Percentiles rank a stretch among this genome's conserved stretches.
Conservation (phyloP, 2,888 invertebrate genomes). For the Parthenolecanium corni region DNA sequence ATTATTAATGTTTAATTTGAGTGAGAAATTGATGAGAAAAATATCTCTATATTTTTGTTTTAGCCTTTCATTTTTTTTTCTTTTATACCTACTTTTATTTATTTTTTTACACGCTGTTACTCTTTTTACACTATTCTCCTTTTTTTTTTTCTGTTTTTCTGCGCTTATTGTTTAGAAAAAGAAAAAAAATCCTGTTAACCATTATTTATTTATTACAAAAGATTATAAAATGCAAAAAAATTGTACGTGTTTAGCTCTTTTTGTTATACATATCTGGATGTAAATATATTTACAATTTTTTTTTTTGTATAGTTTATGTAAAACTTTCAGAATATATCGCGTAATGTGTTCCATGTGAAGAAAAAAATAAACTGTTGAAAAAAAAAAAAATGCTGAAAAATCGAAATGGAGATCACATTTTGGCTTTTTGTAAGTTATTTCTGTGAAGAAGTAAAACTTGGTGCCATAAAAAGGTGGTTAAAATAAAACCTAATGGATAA, state of each 20-base stretch:
- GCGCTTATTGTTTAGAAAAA: constrained; percentile 9
- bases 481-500: no score
- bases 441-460: no score
- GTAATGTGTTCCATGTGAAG: neutral
- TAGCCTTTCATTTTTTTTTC: neutral
- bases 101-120: neutral
- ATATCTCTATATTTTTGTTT: neutral
- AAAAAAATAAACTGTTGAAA: no score
- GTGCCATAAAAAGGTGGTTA: no score
- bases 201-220: constrained; percentile 13
- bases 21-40: no score
- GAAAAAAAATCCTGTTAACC: constrained; percentile 15
- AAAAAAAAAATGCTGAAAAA: no score
- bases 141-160: neutral
- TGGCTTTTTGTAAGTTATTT: no score
- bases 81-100: neutral
- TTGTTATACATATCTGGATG: constrained; percentile 15
- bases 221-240: neutral
- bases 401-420: no score
- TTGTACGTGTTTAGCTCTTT: constrained; percentile 8
- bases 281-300: constrained; percentile 21
- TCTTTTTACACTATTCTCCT: neutral
- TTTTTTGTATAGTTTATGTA: constrained; percentile 6
- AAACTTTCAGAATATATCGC: neutral
- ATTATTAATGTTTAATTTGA: no score